phyloP scores from a whole-genome alignment of 2,888 invertebrate species.

The Leucophenga maculata region DNA sequence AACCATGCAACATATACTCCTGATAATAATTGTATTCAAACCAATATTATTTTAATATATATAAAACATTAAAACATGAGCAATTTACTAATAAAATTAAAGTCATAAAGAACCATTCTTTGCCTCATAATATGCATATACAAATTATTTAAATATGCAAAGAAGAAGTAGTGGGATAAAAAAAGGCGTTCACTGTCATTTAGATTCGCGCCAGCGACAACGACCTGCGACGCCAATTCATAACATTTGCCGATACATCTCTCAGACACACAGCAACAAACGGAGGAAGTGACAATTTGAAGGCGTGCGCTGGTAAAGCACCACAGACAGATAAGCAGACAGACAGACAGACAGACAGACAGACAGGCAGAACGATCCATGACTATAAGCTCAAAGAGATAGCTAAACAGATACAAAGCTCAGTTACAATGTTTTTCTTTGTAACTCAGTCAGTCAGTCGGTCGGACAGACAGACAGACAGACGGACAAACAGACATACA shows the following conservation, averaged over 20 bases:
- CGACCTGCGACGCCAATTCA: slow-evolving; percentile 28
- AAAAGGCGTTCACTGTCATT: slow-evolving; percentile 61
- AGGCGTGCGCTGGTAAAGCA: not conserved
- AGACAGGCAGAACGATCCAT: not conserved
- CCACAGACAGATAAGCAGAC: not conserved
- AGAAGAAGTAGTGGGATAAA: slow-evolving; percentile 41
- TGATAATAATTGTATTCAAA: too few relatives aligned
- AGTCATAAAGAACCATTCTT: too few relatives aligned
- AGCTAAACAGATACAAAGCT: not conserved
- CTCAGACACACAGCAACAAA: not conserved
- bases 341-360: not conserved
- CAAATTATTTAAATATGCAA: too few relatives aligned
- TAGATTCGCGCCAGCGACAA: slow-evolving; percentile 53
- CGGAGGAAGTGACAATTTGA: slow-evolving; percentile 1
- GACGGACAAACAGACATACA: slow-evolving; percentile 42
- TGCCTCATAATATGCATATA: too few relatives aligned
- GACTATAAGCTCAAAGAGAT: not conserved
- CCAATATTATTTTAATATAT: too few relatives aligned
- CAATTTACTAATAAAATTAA: too few relatives aligned
- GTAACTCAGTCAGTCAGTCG: slow-evolving; percentile 7
- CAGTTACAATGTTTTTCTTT: too few relatives aligned
- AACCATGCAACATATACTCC: too few relatives aligned
- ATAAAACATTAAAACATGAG: too few relatives aligned
- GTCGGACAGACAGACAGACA: not conserved
- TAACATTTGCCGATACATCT: slow-evolving; percentile 14